Base-by-base conservation (phyloP, 2,888 invertebrate species). In the Onthophagus sagittarius region DNA sequence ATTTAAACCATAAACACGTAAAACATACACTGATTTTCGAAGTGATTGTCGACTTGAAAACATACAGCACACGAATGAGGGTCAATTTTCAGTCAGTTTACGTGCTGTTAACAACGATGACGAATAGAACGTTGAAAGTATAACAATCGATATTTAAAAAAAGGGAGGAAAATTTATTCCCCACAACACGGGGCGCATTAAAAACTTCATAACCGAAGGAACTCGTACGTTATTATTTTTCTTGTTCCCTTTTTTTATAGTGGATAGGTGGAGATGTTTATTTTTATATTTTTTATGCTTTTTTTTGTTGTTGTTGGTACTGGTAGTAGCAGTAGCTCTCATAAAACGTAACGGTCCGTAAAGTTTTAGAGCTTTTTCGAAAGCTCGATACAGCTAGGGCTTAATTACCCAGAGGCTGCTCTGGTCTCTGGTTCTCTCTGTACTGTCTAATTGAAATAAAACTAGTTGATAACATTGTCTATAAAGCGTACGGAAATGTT, bases 361-460 rank as follows among this genome's bases (percentile, higher is more conserved):
- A 67, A 67, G 67, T 67, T 67, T 67, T 31, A 67, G 31, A 23
- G 67, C 67, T 67, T 67, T 67, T 67, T 67, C 32, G 32, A 67
- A 67, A 67, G 67, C 67, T 67, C 67, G 67, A 67, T 67, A 67
- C 67, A 32, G 39, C 39, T 1, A 53, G 67, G 31, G 67, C 67
- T 67, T 67, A 67, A 67, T 67, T 67, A 67, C 32, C 67, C 67
- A 23, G 67, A n/a, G 32, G 67, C 23, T 11, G 39, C 2, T 23
- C 23, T 23, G 23, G 23, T 23, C 64, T 64, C 14, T 32, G 11
- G 23, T 32, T n/a, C 67, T 32, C 13, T 32, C 31, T 32, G 23
- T n/a, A 31, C 23, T 4, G 13, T 15, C 67, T 67, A 67, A 67
- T 67, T 67, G 67, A 67, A 67, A 67, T 67, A 67, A 67, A 67